Conservation (phyloP, 2,888 invertebrate species). For the Leistus spinibarbis region DNA sequence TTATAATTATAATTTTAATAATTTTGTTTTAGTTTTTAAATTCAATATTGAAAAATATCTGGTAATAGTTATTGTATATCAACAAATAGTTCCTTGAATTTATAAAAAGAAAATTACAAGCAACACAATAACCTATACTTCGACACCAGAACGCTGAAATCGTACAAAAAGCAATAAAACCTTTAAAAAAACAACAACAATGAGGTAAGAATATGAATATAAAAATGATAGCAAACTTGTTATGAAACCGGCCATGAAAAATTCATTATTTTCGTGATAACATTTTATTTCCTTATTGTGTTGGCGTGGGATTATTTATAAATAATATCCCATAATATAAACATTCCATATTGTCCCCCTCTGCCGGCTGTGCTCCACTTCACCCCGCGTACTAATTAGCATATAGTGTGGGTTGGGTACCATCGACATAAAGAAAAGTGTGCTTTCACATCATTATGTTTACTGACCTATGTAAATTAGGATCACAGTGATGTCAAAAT, state of each 20-base stretch:
- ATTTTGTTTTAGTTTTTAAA: no score
- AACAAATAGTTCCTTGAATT: neutral
- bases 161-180: neutral
- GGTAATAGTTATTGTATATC: no score
- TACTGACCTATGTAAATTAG: neutral
- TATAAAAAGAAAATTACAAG: neutral
- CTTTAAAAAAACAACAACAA: neutral
- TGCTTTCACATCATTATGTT: neutral
- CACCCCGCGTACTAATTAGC: neutral
- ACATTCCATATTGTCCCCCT: neutral
- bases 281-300: constrained; percentile 12
- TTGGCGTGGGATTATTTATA: constrained; percentile 2
- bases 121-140: neutral
- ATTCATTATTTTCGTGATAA: neutral
- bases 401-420: neutral
- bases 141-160: neutral
- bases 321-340: constrained; percentile 1
- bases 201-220: neutral
- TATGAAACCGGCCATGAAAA: neutral
- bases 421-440: neutral
- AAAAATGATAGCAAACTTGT: neutral
- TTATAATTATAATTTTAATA: no score
- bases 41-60: no score
- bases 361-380: neutral
- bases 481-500: neutral